Conservation (phyloP, 2,797 vertebrate species). For the Gallirallus australis region DNA sequence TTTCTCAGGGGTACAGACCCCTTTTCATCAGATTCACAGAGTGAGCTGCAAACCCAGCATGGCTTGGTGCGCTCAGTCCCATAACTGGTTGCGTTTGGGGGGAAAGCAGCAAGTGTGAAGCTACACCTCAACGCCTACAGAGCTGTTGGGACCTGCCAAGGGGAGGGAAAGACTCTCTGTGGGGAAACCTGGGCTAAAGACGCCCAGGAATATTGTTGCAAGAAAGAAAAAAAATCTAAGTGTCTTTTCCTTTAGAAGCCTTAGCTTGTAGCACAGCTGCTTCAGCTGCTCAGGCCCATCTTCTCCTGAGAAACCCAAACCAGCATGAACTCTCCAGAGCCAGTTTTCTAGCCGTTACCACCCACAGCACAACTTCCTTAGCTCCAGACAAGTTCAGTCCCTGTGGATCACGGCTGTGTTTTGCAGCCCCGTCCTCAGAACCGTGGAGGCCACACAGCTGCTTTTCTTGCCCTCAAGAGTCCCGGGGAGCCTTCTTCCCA, state of each 20-base stretch:
- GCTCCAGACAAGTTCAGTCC: not conserved
- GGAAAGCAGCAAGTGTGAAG: not conserved
- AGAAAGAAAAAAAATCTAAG: not conserved
- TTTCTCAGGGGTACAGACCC: not conserved
- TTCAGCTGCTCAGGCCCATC: not conserved
- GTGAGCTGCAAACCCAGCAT: not conserved
- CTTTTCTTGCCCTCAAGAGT: accelerated
- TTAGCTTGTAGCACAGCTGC: not conserved
- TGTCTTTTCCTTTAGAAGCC: not conserved
- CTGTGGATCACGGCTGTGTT: not conserved
- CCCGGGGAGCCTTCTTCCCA: accelerated
- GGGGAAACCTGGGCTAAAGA: not conserved
- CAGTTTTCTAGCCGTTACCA: not conserved
- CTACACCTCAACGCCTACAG: not conserved
- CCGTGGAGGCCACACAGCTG: not conserved
- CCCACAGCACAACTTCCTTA: not conserved
- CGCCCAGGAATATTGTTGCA: not conserved
- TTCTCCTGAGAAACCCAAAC: not conserved
- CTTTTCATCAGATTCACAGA: not conserved
- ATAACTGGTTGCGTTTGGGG: not conserved
- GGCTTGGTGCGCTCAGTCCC: not conserved
- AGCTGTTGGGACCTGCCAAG: not conserved
- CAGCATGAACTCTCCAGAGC: not conserved
- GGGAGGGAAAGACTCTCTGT: not conserved
- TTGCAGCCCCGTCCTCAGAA: not conserved